phyloP scores from a whole-genome alignment of 2,797 vertebrate genomes.

The Trachurus trachurus region DNA sequence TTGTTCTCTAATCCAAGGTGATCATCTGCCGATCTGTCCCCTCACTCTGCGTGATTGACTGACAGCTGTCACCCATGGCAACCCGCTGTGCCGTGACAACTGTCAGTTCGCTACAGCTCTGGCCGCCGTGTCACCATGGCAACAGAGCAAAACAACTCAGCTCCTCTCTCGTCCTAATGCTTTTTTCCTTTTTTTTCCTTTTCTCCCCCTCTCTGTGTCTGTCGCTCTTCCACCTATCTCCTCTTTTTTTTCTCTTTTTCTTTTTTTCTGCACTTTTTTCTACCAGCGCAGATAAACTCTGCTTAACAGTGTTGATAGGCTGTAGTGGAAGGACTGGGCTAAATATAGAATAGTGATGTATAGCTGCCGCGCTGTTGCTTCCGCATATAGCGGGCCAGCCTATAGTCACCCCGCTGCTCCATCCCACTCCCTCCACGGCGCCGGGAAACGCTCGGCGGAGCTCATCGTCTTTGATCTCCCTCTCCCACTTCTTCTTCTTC shows the following conservation, averaged over 20 bases:
- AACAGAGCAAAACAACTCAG: constrained; percentile 78
- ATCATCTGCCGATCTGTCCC: constrained; percentile 81
- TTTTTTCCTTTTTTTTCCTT: neutral
- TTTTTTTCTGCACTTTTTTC: constrained; percentile 29
- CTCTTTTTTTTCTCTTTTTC: neutral
- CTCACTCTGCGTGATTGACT: constrained; percentile 79
- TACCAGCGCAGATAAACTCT: constrained; percentile 56
- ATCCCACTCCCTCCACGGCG: constrained; percentile 29
- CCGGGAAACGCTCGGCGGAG: constrained; percentile 19
- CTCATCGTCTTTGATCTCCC: constrained; percentile 67
- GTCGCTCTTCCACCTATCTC: constrained; percentile 39
- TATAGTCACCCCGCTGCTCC: constrained; percentile 60
- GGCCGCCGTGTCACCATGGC: constrained; percentile 71
- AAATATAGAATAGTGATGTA: constrained; percentile 79
- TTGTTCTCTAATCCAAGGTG: constrained; percentile 83
- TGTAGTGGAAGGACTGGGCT: constrained; percentile 74
- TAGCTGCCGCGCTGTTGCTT: constrained; percentile 57
- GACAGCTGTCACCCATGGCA: constrained; percentile 83
- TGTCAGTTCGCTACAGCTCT: constrained; percentile 70
- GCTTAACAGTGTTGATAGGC: constrained; percentile 67
- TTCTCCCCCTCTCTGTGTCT: constrained; percentile 10
- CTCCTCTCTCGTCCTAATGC: constrained; percentile 29
- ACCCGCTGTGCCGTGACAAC: constrained; percentile 73
- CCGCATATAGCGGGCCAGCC: constrained; percentile 49
- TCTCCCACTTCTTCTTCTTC: constrained; percentile 33